These are phyloP conservation scores for Heliconius nattereri DNA, from an alignment of 1,140 invertebrate genomes.

Conservation along the genomic window DNA sequence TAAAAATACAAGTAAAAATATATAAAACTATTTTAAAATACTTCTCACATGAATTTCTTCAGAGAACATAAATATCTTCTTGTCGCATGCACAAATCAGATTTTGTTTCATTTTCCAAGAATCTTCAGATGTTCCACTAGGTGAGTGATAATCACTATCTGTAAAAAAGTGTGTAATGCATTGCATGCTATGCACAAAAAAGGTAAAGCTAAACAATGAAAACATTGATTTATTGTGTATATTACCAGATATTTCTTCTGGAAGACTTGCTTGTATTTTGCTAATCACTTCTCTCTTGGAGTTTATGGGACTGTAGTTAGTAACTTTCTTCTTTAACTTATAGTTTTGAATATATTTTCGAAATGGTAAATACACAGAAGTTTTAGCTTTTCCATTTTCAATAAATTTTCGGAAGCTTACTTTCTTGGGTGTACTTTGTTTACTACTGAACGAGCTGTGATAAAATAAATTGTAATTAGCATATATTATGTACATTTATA, in stretches of 20 bases:
- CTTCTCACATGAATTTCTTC: conserved; percentile 67
- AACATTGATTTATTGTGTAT: neutral
- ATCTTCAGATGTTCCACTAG: conserved; percentile 74
- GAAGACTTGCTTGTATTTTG: conserved; percentile 59
- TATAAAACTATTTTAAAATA: neutral
- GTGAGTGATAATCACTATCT: conserved; percentile 73
- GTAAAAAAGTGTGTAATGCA: conserved; percentile 29
- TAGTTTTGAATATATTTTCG: conserved; percentile 70
- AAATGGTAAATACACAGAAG: conserved; percentile 68
- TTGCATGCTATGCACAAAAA: no score
- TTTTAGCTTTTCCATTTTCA: conserved; percentile 72
- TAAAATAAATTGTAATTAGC: neutral
- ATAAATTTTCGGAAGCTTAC: conserved; percentile 74
- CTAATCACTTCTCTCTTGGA: conserved; percentile 64
- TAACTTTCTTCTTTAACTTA: conserved; percentile 64
- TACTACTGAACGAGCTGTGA: conserved; percentile 63
- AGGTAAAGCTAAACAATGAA: no score
- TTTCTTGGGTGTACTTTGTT: conserved; percentile 73
- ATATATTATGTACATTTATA: neutral
- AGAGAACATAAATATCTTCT: conserved; percentile 77
- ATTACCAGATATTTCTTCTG: conserved; percentile 61
- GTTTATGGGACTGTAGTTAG: conserved; percentile 65
- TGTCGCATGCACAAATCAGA: conserved; percentile 76
- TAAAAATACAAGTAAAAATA: neutral
- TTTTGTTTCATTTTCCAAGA: conserved; percentile 77